These are phyloP conservation scores for Xenus cinereus DNA, from an alignment of 2,113 vertebrate genomes.

Conservation along the genomic window DNA sequence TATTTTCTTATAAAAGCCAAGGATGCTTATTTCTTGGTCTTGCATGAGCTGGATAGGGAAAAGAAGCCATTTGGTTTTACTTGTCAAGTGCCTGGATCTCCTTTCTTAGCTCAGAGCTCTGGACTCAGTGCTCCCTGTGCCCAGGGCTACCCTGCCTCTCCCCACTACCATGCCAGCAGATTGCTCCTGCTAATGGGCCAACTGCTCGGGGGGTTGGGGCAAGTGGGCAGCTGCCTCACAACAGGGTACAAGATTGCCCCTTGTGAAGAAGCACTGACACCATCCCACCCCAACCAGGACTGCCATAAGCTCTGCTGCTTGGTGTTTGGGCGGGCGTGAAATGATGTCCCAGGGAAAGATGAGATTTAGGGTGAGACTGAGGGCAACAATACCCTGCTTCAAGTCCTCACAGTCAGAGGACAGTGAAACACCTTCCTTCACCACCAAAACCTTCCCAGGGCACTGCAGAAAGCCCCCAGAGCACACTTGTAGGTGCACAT, in stretches of 20 bases:
- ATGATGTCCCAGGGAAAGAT: background rate
- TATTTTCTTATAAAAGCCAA: background rate
- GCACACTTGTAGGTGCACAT: background rate
- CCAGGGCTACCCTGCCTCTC: background rate
- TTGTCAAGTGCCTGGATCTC: background rate
- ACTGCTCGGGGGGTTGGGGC: background rate
- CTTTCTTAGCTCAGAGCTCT: background rate
- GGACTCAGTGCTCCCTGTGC: too few relatives aligned
- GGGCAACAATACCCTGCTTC: background rate
- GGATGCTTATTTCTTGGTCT: background rate
- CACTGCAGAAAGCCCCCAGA: background rate
- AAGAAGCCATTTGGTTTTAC: background rate
- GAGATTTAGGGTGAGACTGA: background rate
- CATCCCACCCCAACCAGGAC: background rate
- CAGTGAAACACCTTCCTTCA: background rate
- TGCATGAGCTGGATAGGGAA: background rate
- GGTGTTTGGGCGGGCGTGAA: background rate
- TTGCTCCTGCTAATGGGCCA: rapidly evolving
- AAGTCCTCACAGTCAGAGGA: background rate
- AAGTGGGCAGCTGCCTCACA: background rate
- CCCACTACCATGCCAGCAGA: background rate
- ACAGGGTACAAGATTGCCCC: background rate
- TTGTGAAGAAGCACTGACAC: background rate
- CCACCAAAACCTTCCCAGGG: background rate
- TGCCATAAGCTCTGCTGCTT: background rate